A percentile compares a stretch with the other conserved stretches of the same genome.
Evolutionary conservation across 2,888 invertebrate species (phyloP).

Genomic region (Tipula helvola): DNA sequence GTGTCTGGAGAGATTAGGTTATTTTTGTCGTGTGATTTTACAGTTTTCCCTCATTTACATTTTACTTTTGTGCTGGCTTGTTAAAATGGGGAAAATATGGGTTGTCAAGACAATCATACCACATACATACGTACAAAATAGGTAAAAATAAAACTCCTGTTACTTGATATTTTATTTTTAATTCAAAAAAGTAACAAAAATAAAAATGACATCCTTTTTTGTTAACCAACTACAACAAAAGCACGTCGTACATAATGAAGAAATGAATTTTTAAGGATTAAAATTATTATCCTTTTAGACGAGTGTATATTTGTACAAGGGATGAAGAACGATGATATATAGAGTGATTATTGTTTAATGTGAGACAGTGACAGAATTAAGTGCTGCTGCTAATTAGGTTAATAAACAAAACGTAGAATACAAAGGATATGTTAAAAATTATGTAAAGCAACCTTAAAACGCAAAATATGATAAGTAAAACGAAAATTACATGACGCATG

Average conservation of each 20-base stretch:
- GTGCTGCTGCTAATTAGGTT: neutral
- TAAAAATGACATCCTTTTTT: neutral
- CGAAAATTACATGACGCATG: neutral
- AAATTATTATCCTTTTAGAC: neutral
- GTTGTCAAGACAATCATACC: neutral
- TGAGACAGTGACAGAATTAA: neutral
- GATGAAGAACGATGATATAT: neutral
- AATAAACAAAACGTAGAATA: neutral
- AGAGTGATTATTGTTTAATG: neutral
- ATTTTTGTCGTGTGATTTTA: neutral
- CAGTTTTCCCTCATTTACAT: neutral
- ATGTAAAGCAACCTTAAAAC: neutral
- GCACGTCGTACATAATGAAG: neutral
- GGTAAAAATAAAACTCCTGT: neutral
- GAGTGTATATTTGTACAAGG: neutral
- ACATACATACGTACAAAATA: neutral
- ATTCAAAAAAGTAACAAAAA: neutral
- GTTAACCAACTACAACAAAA: neutral
- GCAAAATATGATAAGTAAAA: neutral
- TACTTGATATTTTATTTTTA: neutral
- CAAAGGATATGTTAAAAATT: neutral
- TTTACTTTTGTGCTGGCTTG: neutral
- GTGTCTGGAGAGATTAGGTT: neutral
- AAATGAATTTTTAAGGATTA: neutral
- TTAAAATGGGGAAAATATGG: neutral